These are phyloP conservation scores for Porites lobata DNA, from an alignment of 92 coral and sea anemone genomes.

Conservation along the genomic window DNA sequence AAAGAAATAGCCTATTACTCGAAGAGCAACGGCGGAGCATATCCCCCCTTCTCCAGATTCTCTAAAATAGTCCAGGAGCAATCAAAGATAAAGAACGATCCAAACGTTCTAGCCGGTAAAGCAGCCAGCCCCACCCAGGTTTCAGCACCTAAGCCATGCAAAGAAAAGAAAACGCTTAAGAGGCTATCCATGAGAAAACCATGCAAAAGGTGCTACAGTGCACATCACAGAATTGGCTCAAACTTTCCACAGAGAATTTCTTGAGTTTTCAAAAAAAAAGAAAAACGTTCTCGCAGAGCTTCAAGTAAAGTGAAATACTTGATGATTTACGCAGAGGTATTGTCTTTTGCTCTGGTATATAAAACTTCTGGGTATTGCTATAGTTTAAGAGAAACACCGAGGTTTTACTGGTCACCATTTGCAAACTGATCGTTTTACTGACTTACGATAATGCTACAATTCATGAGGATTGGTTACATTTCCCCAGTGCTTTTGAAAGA, in stretches of 20 bases:
- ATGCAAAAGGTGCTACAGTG: not conserved
- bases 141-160: not conserved
- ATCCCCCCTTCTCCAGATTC: not conserved
- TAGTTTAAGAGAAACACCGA: not conserved
- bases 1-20: constrained; percentile 1
- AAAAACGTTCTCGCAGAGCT: constrained; percentile 20
- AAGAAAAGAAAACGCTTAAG: constrained; percentile 5
- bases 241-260: not conserved
- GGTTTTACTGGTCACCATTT: not conserved
- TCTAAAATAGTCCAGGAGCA: not conserved
- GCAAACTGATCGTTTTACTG: not conserved
- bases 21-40: not conserved
- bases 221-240: not conserved
- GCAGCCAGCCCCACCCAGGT: not conserved
- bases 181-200: not conserved
- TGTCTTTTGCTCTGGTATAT: constrained; percentile 18
- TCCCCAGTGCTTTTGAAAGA: not conserved
- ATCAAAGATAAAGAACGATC: constrained; percentile 13
- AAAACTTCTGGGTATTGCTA: not conserved
- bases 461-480: not conserved
- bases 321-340: not conserved
- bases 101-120: constrained; percentile 1
- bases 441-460: not conserved
- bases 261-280: no score
- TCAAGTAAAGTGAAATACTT: constrained; percentile 6